A percentile compares a stretch with the other conserved stretches of the same genome.
phyloP scores from a whole-genome alignment of 1,140 invertebrate genomes.

The Scaptomyza pallida region DNA sequence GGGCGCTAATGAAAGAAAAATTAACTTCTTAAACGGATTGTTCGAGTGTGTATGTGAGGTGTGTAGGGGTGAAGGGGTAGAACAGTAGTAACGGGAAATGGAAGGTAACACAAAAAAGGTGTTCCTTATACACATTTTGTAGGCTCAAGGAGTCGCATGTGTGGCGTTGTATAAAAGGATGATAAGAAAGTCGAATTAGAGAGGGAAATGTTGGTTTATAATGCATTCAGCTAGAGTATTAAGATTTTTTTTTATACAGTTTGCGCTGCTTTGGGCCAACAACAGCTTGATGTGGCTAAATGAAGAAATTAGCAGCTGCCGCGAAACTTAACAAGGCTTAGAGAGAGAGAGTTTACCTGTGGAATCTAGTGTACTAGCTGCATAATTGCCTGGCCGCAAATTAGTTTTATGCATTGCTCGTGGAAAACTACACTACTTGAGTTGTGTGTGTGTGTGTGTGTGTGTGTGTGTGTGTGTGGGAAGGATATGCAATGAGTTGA shows the following conservation, averaged over 20 bases:
- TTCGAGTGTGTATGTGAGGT: neutral
- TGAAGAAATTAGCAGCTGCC: slow-evolving; percentile 59
- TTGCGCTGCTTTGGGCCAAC: neutral
- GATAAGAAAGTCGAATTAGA: no score
- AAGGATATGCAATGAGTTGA: no score
- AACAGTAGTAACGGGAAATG: neutral
- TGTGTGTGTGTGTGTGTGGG: no score
- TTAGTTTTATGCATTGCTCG: slow-evolving; percentile 50
- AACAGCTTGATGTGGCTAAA: slow-evolving; percentile 42
- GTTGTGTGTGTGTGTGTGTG: no score
- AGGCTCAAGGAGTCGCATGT: no score
- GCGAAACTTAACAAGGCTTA: slow-evolving; percentile 3
- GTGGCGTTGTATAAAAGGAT: no score
- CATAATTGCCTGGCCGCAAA: slow-evolving; percentile 54
- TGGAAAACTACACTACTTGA: no score
- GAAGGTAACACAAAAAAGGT: neutral
- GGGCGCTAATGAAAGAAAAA: slow-evolving; percentile 69
- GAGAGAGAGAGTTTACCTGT: neutral
- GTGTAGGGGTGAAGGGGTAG: neutral
- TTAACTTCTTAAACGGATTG: slow-evolving; percentile 56
- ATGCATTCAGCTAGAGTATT: no score
- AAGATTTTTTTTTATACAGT: neutral
- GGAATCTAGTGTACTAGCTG: slow-evolving; percentile 13
- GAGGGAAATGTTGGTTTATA: no score
- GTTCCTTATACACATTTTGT: no score